These are phyloP conservation scores for Lissonota sp. DNA, from an alignment of 2,888 invertebrate genomes.

Conservation along the genomic window DNA sequence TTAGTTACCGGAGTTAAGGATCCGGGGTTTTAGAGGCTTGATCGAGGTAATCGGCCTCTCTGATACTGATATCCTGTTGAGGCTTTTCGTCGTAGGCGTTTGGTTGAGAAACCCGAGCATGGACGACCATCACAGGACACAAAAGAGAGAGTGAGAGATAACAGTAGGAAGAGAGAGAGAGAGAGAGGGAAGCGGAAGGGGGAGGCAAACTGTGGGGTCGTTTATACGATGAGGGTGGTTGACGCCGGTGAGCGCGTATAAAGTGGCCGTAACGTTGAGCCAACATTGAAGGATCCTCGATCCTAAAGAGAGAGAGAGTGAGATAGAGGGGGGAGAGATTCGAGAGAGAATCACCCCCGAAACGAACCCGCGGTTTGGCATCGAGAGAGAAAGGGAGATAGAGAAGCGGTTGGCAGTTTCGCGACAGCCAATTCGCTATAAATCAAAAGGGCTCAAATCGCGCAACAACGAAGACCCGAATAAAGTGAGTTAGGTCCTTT, in stretches of 20 bases:
- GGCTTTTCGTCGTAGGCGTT: conserved; percentile 34
- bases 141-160: conserved; percentile 18
- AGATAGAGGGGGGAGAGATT: conserved; percentile 7
- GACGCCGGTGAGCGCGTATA: conserved; percentile 53
- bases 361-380: conserved; percentile 25
- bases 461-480: no score
- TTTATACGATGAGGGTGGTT: conserved; percentile 18
- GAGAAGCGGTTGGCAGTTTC: no score
- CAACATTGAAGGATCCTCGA: conserved; percentile 71
- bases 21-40: conserved; percentile 42
- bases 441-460: no score
- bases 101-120: conserved; percentile 27
- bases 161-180: conserved; percentile 4
- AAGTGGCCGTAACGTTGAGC: conserved; percentile 65
- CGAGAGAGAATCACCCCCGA: conserved; percentile 45
- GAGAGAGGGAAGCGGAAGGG: neutral
- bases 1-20: conserved; percentile 8
- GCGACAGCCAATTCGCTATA: no score
- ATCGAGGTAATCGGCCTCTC: conserved; percentile 42
- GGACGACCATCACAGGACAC: neutral
- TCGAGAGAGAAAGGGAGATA: conserved; percentile 9
- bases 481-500: no score
- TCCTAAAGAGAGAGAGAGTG: neutral
- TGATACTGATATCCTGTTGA: conserved; percentile 43
- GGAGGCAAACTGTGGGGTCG: conserved; percentile 13